Evolutionary conservation across 2,888 invertebrate species (phyloP).

Genomic region (Lamellibrachia columna): DNA sequence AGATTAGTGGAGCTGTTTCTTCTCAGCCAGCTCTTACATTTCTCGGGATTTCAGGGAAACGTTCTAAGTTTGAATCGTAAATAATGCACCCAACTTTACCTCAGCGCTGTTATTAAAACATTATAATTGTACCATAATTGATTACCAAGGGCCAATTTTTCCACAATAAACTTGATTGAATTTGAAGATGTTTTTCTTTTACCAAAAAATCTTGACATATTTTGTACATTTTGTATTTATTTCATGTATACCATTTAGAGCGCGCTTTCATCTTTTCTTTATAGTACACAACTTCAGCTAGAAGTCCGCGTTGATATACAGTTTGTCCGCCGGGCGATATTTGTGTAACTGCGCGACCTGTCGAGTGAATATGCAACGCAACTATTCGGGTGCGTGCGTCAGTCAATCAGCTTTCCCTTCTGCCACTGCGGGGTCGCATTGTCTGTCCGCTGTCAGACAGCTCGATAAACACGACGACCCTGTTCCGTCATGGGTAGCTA

Average conservation of each 20-base stretch:
- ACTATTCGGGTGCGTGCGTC: not conserved
- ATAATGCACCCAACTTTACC: not conserved
- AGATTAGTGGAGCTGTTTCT: too few relatives aligned
- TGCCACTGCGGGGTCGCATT: not conserved
- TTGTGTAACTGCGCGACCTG: too few relatives aligned
- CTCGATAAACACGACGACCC: not conserved
- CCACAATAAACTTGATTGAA: not conserved
- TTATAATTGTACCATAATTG: not conserved
- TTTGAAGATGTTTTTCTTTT: not conserved
- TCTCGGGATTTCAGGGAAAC: not conserved
- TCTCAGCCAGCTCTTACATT: not conserved
- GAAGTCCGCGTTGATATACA: too few relatives aligned
- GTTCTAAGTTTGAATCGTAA: not conserved
- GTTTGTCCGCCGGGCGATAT: too few relatives aligned
- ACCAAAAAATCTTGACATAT: too few relatives aligned
- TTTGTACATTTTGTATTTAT: not conserved
- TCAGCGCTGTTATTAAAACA: not conserved
- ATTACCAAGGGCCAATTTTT: not conserved
- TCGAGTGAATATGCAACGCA: too few relatives aligned
- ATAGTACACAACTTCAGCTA: too few relatives aligned
- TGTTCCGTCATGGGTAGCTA: not conserved
- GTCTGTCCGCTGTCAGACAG: not conserved
- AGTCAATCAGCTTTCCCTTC: not conserved
- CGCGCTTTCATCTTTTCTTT: too few relatives aligned
- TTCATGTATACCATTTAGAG: not conserved